Percentiles rank a stretch among this genome's conserved stretches.
These are phyloP conservation scores for Columba livia DNA, from an alignment of 2,113 vertebrate species.

Conservation along the genomic window DNA sequence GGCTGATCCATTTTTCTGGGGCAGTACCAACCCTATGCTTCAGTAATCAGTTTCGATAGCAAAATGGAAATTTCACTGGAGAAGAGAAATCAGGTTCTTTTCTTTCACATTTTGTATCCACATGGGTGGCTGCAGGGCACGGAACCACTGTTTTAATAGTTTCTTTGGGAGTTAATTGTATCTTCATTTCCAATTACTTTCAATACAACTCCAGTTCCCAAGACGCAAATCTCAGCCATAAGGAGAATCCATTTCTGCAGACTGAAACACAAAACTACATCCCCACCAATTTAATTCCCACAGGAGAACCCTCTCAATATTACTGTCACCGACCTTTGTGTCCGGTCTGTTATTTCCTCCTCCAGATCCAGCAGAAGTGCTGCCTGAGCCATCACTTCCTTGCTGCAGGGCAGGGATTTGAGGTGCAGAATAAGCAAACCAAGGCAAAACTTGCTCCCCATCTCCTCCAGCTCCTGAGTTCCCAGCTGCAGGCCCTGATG, in stretches of 20 bases:
- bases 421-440: constrained; percentile 85
- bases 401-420: constrained; percentile 75
- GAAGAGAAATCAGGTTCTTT: background rate
- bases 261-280: background rate
- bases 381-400: constrained; percentile 72
- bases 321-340: constrained; percentile 61
- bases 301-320: background rate
- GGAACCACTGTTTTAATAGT: background rate
- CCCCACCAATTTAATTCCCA: background rate
- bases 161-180: background rate
- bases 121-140: background rate
- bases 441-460: constrained; percentile 90
- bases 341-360: constrained; percentile 74
- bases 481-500: constrained; percentile 88
- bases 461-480: constrained; percentile 88
- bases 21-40: background rate
- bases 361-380: constrained; percentile 73
- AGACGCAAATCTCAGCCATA: background rate
- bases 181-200: background rate
- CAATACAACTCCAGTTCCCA: background rate
- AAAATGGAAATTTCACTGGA: background rate
- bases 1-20: background rate
- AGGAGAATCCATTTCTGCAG: background rate
- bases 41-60: background rate
- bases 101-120: background rate